These are phyloP conservation scores for Diorhabda elongata DNA, from an alignment of 1,140 invertebrate genomes.

Conservation along the genomic window DNA sequence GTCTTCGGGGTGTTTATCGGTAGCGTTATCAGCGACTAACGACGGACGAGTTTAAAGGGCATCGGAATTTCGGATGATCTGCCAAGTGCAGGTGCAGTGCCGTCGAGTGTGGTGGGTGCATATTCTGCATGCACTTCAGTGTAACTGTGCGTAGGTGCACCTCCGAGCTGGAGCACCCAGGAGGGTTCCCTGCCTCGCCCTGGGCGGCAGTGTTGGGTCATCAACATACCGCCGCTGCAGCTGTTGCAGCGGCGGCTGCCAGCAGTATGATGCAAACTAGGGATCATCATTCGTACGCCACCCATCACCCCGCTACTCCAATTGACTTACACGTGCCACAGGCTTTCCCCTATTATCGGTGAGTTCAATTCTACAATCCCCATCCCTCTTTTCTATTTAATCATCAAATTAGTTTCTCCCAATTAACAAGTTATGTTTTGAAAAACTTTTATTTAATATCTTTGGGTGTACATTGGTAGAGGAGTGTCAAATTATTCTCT, in stretches of 20 bases:
- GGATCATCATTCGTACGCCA: slow-evolving; percentile 48
- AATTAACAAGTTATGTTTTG: too few relatives aligned
- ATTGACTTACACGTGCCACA: slow-evolving; percentile 84
- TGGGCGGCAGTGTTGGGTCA: slow-evolving; percentile 65
- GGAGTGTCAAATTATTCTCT: too few relatives aligned
- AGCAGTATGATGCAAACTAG: slow-evolving; percentile 59
- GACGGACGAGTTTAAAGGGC: slow-evolving; percentile 7
- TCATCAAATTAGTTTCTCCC: neutral
- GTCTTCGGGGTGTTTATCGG: neutral
- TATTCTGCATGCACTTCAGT: slow-evolving; percentile 54
- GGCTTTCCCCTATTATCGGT: slow-evolving; percentile 85
- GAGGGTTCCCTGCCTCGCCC: slow-evolving; percentile 63
- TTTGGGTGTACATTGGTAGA: too few relatives aligned
- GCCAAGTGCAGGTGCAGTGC: slow-evolving; percentile 27
- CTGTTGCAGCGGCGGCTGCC: slow-evolving; percentile 53
- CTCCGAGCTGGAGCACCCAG: slow-evolving; percentile 61
- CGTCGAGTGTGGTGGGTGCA: slow-evolving; percentile 29
- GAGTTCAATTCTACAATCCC: slow-evolving; percentile 38
- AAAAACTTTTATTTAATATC: too few relatives aligned
- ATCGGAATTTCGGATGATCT: slow-evolving; percentile 8
- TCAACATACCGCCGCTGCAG: slow-evolving; percentile 53
- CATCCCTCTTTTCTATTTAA: neutral
- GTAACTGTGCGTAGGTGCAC: slow-evolving; percentile 37
- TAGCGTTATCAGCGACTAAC: slow-evolving; percentile 4
- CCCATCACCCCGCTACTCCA: slow-evolving; percentile 63